Conservation (phyloP, 64 coral and sea anemone genomes). For the Pocillopora verrucosa region DNA sequence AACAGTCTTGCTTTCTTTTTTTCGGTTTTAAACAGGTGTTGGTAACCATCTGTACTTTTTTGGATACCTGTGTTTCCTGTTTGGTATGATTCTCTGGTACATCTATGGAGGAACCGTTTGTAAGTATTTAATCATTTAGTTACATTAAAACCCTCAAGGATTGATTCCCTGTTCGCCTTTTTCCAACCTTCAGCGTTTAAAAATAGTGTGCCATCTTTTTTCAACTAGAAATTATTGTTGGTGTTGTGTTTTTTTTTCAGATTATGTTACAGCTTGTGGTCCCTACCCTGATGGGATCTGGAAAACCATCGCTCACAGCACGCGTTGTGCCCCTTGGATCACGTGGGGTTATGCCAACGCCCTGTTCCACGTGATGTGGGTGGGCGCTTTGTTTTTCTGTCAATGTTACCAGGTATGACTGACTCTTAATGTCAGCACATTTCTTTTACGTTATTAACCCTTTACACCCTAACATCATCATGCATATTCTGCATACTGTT, state of each 20-base stretch:
- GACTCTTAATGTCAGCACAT: background rate
- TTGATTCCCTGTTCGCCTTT: background rate
- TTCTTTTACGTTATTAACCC: background rate
- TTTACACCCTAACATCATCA: background rate
- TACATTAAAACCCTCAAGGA: background rate
- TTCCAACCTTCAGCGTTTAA: too few species aligned
- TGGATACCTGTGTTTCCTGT: slow-evolving; percentile 91
- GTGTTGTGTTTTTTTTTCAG: background rate
- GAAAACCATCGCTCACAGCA: slow-evolving; percentile 50
- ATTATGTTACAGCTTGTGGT: slow-evolving; percentile 56
- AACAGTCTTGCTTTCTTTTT: background rate
- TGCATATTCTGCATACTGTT: too few species aligned
- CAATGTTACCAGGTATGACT: slow-evolving; percentile 80
- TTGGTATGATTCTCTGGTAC: slow-evolving; percentile 74
- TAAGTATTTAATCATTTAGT: slow-evolving; percentile 28
- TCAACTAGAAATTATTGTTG: background rate
- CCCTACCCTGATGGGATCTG: slow-evolving; percentile 64
- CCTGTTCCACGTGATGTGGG: slow-evolving; percentile 77
- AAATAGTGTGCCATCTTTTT: background rate
- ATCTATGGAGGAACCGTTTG: slow-evolving; percentile 75
- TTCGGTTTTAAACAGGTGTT: slow-evolving; percentile 50
- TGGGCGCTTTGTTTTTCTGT: slow-evolving; percentile 72
- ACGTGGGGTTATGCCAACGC: slow-evolving; percentile 82
- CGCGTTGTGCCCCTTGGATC: slow-evolving; percentile 75
- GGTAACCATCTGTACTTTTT: slow-evolving; percentile 86